Percentiles rank a stretch among this genome's conserved stretches.
phyloP scores from a whole-genome alignment of 2,113 vertebrate genomes.

The Prionailurus viverrinus region DNA sequence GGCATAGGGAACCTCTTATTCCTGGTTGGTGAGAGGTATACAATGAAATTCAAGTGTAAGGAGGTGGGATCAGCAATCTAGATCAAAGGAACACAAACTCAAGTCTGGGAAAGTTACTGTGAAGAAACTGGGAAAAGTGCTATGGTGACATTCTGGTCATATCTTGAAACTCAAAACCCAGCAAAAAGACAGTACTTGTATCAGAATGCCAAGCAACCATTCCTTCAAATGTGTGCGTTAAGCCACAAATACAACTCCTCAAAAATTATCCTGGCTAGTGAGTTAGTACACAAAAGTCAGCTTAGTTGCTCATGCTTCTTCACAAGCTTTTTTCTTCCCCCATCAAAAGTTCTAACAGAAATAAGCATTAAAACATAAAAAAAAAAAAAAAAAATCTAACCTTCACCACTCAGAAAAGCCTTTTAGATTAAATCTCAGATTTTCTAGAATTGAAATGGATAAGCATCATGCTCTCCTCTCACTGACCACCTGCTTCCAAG shows the following conservation, averaged over 20 bases:
- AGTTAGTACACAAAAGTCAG: neutral
- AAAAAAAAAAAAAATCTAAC: slow-evolving; percentile 51
- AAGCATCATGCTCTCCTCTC: neutral
- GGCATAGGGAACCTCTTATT: neutral
- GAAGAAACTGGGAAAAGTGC: neutral
- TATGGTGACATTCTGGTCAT: neutral
- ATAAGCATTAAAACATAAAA: neutral
- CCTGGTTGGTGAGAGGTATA: neutral
- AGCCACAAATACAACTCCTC: neutral
- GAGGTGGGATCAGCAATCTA: neutral
- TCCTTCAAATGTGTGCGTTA: slow-evolving; percentile 11
- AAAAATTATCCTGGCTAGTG: neutral
- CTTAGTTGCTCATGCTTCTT: neutral
- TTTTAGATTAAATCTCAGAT: neutral
- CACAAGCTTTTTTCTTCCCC: neutral
- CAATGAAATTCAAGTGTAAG: neutral
- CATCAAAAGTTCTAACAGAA: slow-evolving; percentile 49
- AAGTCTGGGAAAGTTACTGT: neutral
- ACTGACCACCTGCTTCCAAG: neutral
- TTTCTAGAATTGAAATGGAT: slow-evolving; percentile 8
- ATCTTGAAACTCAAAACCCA: neutral
- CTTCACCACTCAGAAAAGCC: neutral
- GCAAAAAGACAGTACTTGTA: neutral
- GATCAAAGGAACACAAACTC: neutral
- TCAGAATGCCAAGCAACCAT: neutral